phyloP scores from a whole-genome alignment of 2,113 vertebrate genomes.

The Ochotona curzoniae region DNA sequence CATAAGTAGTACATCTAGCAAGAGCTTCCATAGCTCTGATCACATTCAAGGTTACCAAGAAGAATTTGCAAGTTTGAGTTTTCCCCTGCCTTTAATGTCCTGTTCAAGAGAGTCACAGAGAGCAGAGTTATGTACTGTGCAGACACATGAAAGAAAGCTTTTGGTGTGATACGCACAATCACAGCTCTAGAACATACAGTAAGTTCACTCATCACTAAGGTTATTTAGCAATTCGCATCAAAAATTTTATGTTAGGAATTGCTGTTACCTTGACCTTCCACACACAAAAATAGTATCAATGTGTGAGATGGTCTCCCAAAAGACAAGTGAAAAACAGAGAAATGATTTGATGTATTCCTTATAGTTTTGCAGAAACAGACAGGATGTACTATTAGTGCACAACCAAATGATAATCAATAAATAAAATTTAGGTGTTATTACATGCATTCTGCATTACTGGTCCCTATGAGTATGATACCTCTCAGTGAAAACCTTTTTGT shows the following conservation, averaged over 20 bases:
- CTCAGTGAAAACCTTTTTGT: not conserved
- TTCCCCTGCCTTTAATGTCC: slow-evolving; percentile 23
- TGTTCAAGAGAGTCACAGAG: not conserved
- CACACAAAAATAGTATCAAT: not conserved
- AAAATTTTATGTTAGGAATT: not conserved
- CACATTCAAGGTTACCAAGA: not conserved
- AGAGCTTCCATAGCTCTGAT: not conserved
- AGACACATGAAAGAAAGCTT: not conserved
- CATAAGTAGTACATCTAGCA: not conserved
- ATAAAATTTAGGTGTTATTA: not conserved
- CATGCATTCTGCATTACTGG: not conserved
- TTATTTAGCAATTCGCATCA: not conserved
- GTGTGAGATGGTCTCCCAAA: not conserved
- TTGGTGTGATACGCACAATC: fast-evolving
- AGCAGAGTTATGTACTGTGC: not conserved
- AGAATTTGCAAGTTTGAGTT: not conserved
- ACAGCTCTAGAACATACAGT: not conserved
- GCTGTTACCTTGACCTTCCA: not conserved
- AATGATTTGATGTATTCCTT: not conserved
- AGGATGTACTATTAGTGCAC: not conserved
- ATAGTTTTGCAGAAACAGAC: not conserved
- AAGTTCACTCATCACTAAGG: not conserved
- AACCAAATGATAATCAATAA: not conserved
- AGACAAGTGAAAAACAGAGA: not conserved
- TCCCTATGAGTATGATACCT: not conserved